Percentiles rank a stretch among this genome's conserved stretches.
phyloP scores from a whole-genome alignment of 53 echinoderm and acorn worm genomes.

The Luidia sarsii region DNA sequence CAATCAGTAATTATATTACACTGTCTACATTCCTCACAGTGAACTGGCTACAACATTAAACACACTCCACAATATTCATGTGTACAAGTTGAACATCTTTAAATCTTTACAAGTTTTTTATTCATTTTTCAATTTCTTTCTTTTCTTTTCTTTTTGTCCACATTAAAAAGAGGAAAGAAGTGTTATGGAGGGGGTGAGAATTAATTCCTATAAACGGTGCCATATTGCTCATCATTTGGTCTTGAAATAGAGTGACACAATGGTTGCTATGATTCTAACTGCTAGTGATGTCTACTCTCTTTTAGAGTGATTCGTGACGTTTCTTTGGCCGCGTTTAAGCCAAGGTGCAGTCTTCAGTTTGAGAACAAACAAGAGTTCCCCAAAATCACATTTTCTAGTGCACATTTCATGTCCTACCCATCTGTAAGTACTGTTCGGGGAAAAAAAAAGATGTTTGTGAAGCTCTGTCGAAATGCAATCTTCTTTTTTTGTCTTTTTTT shows the following conservation, averaged over 20 bases:
- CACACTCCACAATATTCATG: background rate
- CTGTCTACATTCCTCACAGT: background rate
- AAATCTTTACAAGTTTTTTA: slow-evolving; percentile 17
- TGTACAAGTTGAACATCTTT: background rate
- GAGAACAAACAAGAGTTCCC: too few species aligned
- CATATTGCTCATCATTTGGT: background rate
- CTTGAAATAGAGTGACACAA: background rate
- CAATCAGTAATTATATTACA: background rate
- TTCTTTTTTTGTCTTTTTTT: too few species aligned
- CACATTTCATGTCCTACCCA: too few species aligned
- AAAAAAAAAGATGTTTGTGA: too few species aligned
- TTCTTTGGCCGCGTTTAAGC: too few species aligned
- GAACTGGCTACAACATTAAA: background rate
- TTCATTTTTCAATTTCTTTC: too few species aligned
- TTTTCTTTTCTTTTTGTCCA: too few species aligned
- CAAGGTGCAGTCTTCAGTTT: too few species aligned
- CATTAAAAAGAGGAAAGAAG: background rate
- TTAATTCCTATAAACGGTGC: background rate
- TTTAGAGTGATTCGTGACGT: background rate
- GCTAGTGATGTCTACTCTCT: background rate
- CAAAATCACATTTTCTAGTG: too few species aligned
- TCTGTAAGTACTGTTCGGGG: too few species aligned
- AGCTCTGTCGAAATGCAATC: too few species aligned
- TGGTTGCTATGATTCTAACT: background rate
- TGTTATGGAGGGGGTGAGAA: background rate